A percentile compares a stretch with the other conserved stretches of the same genome.
Evolutionary conservation across 2,888 invertebrate genomes (phyloP).

Genomic region (Campaea margaritaria): DNA sequence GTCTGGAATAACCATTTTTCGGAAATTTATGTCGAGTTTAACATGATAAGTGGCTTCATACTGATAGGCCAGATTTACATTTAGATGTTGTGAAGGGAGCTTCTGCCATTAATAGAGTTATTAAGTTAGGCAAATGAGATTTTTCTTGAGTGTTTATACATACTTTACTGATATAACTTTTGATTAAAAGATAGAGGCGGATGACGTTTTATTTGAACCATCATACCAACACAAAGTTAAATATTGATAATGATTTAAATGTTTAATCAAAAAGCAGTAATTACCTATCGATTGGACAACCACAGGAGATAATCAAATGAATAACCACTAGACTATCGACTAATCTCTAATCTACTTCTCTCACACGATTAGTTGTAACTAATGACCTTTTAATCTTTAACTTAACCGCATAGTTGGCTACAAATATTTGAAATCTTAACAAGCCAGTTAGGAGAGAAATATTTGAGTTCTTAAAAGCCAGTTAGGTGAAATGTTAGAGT

Average conservation of each 20-base stretch:
- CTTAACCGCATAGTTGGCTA: conserved; percentile 32
- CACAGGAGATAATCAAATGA: conserved; percentile 46
- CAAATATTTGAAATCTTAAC: conserved; percentile 55
- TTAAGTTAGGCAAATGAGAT: conserved; percentile 26
- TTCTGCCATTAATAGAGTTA: conserved; percentile 37
- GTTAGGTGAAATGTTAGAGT: conserved; percentile 65
- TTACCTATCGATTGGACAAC: conserved; percentile 37
- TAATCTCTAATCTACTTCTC: conserved; percentile 36
- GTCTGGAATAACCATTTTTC: conserved; percentile 72
- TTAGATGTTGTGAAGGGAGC: conserved; percentile 35
- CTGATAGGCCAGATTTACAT: conserved; percentile 41
- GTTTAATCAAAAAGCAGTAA: conserved; percentile 53
- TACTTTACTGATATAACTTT: too few species aligned
- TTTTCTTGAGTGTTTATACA: neutral
- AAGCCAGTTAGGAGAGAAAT: conserved; percentile 60
- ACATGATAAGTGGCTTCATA: conserved; percentile 41
- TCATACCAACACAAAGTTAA: too few species aligned
- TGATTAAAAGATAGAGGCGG: neutral
- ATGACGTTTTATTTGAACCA: too few species aligned
- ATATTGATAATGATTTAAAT: conserved; percentile 47
- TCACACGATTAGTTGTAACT: conserved; percentile 15
- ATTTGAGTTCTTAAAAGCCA: conserved; percentile 56
- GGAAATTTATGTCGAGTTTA: conserved; percentile 61
- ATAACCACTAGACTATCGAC: conserved; percentile 29
- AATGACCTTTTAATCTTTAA: conserved; percentile 39